phyloP scores from a whole-genome alignment of 1,140 invertebrate species.

The Lepidurus arcticus region DNA sequence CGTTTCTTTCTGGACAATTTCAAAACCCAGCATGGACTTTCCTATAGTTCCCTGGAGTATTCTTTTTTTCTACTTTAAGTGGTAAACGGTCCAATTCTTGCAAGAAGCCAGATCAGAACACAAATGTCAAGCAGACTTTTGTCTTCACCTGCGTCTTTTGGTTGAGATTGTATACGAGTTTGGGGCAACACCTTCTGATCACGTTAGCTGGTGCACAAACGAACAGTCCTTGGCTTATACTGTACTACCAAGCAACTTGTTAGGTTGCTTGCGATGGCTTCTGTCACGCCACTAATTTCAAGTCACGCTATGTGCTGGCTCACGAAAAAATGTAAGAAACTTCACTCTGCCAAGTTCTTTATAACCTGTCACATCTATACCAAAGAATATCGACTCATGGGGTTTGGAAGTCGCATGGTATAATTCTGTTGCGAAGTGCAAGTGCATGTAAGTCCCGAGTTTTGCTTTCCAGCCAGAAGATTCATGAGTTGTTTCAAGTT shows the following conservation, averaged over 20 bases:
- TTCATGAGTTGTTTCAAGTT: background rate
- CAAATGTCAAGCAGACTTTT: background rate
- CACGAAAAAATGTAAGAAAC: background rate
- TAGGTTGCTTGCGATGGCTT: background rate
- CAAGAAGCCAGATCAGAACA: background rate
- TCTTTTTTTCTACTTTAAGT: background rate
- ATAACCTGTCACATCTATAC: background rate
- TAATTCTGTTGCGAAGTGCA: too few relatives aligned
- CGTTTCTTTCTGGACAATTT: background rate
- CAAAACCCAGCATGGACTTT: background rate
- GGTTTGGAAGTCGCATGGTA: too few relatives aligned
- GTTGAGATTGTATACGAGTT: background rate
- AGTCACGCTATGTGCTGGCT: background rate
- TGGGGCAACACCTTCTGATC: background rate
- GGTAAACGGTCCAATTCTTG: background rate
- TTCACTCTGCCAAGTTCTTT: background rate
- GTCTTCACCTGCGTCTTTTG: background rate
- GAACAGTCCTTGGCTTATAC: background rate
- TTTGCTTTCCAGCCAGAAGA: background rate
- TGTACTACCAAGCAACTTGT: background rate
- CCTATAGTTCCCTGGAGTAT: background rate
- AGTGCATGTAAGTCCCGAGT: too few relatives aligned
- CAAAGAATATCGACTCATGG: too few relatives aligned
- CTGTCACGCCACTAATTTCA: conserved; percentile 6
- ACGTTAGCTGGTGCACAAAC: background rate